Conservation (phyloP, 2,888 invertebrate species). For the Prosapia bicincta region DNA sequence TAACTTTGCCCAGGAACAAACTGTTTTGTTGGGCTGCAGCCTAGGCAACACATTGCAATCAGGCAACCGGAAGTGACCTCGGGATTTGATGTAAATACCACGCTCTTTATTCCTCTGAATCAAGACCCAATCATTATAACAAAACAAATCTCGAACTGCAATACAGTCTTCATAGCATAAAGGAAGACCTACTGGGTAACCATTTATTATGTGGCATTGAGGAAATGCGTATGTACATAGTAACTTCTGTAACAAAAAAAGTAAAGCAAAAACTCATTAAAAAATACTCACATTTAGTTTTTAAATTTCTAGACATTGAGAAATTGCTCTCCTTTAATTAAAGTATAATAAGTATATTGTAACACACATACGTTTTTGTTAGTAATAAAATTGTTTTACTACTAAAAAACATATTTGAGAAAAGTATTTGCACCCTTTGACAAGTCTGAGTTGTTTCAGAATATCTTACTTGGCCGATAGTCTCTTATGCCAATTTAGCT, state of each 20-base stretch:
- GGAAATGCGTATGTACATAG: conserved; percentile 92
- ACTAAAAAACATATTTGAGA: no score
- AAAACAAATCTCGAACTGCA: conserved; percentile 85
- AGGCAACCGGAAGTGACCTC: conserved; percentile 85
- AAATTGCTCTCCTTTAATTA: no score
- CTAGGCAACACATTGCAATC: conserved; percentile 78
- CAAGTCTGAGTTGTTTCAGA: no score
- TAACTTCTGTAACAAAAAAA: conserved; percentile 67
- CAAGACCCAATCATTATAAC: conserved; percentile 90
- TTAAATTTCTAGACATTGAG: no score
- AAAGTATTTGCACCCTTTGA: no score
- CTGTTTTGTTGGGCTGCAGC: conserved; percentile 52
- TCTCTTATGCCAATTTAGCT: no score
- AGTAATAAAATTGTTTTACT: no score
- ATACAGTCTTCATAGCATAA: conserved; percentile 92
- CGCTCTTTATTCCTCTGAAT: conserved; percentile 83
- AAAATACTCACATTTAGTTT: no score
- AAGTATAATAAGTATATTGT: no score
- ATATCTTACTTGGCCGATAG: no score
- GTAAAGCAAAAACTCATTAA: no score
- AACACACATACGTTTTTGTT: no score
- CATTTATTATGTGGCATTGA: conserved; percentile 65
- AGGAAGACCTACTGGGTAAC: conserved; percentile 67
- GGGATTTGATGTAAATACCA: conserved; percentile 71
- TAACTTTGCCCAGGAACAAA: conserved; percentile 81